phyloP scores from a whole-genome alignment of 2,113 vertebrate species.

The Vulpes vulpes region DNA sequence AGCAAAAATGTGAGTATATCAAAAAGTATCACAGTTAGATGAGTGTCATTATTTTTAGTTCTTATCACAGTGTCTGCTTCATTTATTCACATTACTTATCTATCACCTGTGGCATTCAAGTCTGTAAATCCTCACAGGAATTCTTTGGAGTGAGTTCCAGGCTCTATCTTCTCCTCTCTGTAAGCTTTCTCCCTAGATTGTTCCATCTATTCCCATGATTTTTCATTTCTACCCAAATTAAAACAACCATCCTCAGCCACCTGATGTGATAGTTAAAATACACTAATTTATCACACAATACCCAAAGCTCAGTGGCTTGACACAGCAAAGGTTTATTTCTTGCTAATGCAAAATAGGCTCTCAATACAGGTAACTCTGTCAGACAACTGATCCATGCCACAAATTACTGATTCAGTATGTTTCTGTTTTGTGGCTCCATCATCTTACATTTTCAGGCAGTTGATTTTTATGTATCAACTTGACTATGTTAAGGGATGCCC shows the following conservation, averaged over 20 bases:
- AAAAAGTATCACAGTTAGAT: not conserved
- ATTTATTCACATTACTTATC: not conserved
- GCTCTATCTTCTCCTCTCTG: not conserved
- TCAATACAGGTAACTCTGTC: not conserved
- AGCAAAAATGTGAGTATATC: not conserved
- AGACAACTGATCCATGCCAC: not conserved
- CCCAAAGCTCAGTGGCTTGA: not conserved
- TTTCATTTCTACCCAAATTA: not conserved
- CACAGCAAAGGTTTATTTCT: not conserved
- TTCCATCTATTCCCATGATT: not conserved
- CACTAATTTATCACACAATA: not conserved
- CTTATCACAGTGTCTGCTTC: not conserved
- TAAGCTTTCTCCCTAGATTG: not conserved
- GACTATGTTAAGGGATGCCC: not conserved
- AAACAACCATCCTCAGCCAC: not conserved
- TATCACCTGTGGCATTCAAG: not conserved
- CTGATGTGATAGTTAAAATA: not conserved
- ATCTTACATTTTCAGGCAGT: not conserved
- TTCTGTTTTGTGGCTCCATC: not conserved
- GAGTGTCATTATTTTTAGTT: not conserved
- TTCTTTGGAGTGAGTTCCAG: not conserved
- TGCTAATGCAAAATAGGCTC: not conserved
- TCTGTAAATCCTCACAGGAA: not conserved
- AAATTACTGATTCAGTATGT: not conserved
- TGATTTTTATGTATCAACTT: not conserved